A percentile compares a stretch with the other conserved stretches of the same genome.
These are phyloP conservation scores for Pterophyllum scalare DNA, from an alignment of 2,113 vertebrate species.

Conservation along the genomic window DNA sequence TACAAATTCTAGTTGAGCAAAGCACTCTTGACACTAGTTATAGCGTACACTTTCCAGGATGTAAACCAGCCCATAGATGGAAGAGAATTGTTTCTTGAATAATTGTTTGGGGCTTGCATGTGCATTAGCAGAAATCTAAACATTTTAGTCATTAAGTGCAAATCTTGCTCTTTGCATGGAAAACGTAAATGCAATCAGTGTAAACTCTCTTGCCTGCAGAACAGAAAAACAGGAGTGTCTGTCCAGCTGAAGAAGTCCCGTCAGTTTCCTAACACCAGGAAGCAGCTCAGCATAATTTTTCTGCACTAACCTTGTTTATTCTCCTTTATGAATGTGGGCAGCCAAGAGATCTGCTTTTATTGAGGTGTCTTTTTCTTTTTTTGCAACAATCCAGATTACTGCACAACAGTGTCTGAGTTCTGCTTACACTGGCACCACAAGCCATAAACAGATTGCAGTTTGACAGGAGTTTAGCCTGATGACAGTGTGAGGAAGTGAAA, in stretches of 20 bases:
- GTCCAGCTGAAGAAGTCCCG: constrained; percentile 45
- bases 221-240: constrained; percentile 30
- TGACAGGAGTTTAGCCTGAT: constrained; percentile 48
- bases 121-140: constrained; percentile 1
- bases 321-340: constrained; percentile 66
- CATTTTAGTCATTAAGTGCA: not conserved
- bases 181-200: constrained; percentile 4
- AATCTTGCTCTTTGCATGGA: constrained; percentile 2
- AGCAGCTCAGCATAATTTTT: constrained; percentile 68
- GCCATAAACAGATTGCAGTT: constrained; percentile 66
- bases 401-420: constrained; percentile 54
- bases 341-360: constrained; percentile 74
- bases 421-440: constrained; percentile 66
- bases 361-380: constrained; percentile 62
- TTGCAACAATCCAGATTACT: constrained; percentile 65
- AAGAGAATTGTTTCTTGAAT: not conserved
- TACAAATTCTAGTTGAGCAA: not conserved
- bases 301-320: constrained; percentile 71
- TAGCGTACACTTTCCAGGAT: not conserved
- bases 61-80: not conserved
- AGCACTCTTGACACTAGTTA: not conserved
- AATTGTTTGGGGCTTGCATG: not conserved
- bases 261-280: constrained; percentile 67
- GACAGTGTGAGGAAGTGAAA: constrained; percentile 64
- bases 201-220: constrained; percentile 11